Evolutionary conservation across 2,113 vertebrate genomes (phyloP).

Genomic region (Chelonoidis abingdonii): DNA sequence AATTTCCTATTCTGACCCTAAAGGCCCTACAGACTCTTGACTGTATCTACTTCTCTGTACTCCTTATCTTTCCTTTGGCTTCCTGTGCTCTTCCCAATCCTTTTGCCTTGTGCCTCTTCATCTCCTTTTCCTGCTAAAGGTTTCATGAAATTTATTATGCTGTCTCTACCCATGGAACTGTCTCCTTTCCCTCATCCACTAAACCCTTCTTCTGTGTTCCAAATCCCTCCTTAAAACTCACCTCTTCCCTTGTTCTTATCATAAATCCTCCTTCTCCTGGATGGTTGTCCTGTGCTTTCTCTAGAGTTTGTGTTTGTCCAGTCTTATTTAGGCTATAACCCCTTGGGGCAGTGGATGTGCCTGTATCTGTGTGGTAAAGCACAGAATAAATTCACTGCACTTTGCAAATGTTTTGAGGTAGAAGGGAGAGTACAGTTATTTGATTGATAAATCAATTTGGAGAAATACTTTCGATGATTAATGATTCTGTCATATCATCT

Average conservation of each 20-base stretch:
- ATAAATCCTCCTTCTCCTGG: neutral
- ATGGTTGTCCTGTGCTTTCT: neutral
- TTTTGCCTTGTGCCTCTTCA: accelerated
- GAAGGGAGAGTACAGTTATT: constrained; percentile 34
- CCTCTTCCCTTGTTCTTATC: neutral
- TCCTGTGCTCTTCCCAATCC: neutral
- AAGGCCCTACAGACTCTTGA: neutral
- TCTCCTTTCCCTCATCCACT: neutral
- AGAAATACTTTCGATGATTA: constrained; percentile 73
- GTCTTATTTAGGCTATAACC: neutral
- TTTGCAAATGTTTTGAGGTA: neutral
- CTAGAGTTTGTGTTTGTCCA: neutral
- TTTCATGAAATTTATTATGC: neutral
- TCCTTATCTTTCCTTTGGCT: neutral
- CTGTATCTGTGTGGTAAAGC: neutral
- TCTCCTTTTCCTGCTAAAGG: neutral
- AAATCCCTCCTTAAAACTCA: neutral
- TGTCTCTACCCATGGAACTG: neutral
- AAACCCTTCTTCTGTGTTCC: neutral
- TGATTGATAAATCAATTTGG: constrained; percentile 75
- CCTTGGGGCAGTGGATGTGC: neutral
- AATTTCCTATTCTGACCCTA: neutral
- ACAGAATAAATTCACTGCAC: neutral
- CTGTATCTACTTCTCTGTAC: neutral
- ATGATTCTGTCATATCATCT: constrained; percentile 70